A percentile compares a stretch with the other conserved stretches of the same genome.
Evolutionary conservation across 2,113 vertebrate genomes (phyloP).

Genomic region (Motacilla alba): DNA sequence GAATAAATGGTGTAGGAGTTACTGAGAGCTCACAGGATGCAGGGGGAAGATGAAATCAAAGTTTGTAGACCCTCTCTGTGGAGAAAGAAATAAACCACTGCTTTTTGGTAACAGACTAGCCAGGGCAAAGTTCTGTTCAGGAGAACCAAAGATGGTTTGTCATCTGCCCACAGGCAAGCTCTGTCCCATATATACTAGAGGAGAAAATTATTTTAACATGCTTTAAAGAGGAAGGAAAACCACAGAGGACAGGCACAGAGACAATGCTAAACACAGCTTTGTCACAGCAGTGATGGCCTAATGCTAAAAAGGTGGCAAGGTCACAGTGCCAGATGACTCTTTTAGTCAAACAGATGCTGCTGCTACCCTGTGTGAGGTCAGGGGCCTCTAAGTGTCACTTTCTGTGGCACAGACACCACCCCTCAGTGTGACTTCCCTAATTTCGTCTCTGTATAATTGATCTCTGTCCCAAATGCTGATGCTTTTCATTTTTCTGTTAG

Average conservation of each 20-base stretch:
- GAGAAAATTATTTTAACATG: neutral
- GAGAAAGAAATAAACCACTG: neutral
- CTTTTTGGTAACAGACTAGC: neutral
- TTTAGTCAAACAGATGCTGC: neutral
- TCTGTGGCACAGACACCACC: neutral
- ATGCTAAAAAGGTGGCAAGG: neutral
- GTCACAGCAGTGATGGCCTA: neutral
- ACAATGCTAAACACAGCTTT: neutral
- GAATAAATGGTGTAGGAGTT: neutral
- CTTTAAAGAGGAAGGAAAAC: neutral
- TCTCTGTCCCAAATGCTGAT: neutral
- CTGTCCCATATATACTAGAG: neutral
- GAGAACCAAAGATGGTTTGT: neutral
- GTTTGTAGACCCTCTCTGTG: neutral
- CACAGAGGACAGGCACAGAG: neutral
- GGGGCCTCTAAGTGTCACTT: neutral
- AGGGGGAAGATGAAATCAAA: neutral
- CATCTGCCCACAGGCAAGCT: neutral
- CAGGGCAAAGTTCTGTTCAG: neutral
- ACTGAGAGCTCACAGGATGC: fast-evolving
- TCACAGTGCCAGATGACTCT: neutral
- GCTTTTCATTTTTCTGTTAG: neutral
- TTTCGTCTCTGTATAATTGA: neutral
- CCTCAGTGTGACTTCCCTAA: neutral
- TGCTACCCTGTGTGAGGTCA: neutral